Percentiles rank a stretch among this genome's conserved stretches.
phyloP scores from a whole-genome alignment of 2,888 invertebrate genomes.

The Aspidiotus rigidus region DNA sequence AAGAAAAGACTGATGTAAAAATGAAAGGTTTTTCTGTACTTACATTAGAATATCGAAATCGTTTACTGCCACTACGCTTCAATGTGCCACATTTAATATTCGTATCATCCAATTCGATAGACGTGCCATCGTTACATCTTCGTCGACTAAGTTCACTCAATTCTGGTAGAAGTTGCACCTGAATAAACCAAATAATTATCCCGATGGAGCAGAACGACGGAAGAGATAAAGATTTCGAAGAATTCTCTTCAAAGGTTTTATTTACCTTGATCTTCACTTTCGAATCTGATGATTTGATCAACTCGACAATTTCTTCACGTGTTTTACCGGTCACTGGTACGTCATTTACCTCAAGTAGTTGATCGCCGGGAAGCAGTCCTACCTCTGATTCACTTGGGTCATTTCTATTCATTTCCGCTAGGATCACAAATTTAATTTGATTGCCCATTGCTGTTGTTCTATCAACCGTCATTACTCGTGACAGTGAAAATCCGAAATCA shows the following conservation, averaged over 20 bases:
- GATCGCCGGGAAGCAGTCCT: constrained; percentile 87
- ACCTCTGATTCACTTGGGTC: constrained; percentile 52
- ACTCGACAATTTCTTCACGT: constrained; percentile 85
- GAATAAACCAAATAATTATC: not conserved
- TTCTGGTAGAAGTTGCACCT: constrained; percentile 92
- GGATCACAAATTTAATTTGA: constrained; percentile 59
- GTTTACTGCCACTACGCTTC: constrained; percentile 68
- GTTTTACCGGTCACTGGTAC: constrained; percentile 72
- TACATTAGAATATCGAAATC: constrained; percentile 61
- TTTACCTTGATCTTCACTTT: constrained; percentile 75
- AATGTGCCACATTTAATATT: constrained; percentile 65
- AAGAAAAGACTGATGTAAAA: not conserved
- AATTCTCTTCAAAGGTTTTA: constrained; percentile 32
- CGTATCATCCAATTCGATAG: constrained; percentile 59
- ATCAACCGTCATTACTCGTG: constrained; percentile 76
- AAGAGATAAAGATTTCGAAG: too few relatives aligned
- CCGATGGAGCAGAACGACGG: not conserved
- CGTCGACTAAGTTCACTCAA: constrained; percentile 79
- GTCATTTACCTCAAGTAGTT: constrained; percentile 64
- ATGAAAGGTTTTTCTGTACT: constrained; percentile 40
- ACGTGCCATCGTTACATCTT: constrained; percentile 57
- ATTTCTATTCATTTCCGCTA: constrained; percentile 58
- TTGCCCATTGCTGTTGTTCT: constrained; percentile 42
- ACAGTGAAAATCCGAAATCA: constrained; percentile 87
- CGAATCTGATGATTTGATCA: constrained; percentile 77